These are phyloP conservation scores for Leptogaster cylindrica DNA, from an alignment of 2,888 invertebrate species.

Conservation along the genomic window DNA sequence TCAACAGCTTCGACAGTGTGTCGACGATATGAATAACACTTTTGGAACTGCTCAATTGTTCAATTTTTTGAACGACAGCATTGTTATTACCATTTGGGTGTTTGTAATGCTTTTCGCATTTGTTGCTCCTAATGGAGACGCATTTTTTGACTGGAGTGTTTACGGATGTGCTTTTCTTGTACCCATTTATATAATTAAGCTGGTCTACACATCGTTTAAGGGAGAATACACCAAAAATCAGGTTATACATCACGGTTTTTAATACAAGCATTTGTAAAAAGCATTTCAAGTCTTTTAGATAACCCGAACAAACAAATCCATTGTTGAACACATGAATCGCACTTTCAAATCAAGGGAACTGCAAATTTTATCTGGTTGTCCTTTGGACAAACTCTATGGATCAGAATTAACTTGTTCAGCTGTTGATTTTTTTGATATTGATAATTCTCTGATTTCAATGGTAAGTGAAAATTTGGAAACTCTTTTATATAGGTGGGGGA, in stretches of 20 bases:
- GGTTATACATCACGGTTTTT: no score
- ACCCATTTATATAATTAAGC: no score
- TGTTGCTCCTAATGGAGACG: not conserved
- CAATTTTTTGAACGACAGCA: slow-evolving; percentile 3
- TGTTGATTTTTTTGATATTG: slow-evolving; percentile 25
- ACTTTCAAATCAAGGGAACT: slow-evolving; percentile 1
- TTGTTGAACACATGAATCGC: not conserved
- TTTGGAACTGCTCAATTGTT: not conserved
- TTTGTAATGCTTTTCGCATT: not conserved
- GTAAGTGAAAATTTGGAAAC: slow-evolving; percentile 1
- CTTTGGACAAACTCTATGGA: slow-evolving; percentile 22
- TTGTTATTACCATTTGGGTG: not conserved
- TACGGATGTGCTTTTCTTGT: no score
- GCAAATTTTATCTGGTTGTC: slow-evolving; percentile 12
- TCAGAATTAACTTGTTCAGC: not conserved
- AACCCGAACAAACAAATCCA: not conserved
- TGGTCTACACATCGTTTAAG: no score
- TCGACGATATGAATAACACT: not conserved
- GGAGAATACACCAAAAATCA: no score
- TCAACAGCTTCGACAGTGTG: not conserved
- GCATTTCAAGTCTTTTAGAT: not conserved
- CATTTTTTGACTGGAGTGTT: not conserved
- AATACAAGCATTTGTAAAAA: no score
- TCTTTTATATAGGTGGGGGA: no score
- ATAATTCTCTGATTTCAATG: not conserved